Base-by-base conservation (phyloP, 2,888 invertebrate species). In the Leucania comma region DNA sequence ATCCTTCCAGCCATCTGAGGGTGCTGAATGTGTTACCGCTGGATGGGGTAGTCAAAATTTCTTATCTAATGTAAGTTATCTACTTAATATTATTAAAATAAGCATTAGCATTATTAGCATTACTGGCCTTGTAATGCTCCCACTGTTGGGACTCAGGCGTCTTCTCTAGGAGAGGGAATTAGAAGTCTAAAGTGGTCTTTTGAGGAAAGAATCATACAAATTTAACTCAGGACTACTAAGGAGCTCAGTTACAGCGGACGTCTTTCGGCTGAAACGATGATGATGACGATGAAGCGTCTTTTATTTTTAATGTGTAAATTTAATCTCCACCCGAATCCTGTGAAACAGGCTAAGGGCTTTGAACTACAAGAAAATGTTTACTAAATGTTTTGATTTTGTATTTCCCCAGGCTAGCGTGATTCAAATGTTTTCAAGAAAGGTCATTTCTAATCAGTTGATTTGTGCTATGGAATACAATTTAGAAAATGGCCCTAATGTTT, bases 381-480 rank as follows among this genome's bases (percentile, higher is more conserved):
- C 0, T 64, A 32, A 38, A 22, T 17, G 17, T 42, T 10, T 29
- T 17, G 5, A 12, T 35, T 59, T 22, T n/a, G 59, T 3, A 50
- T 22, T 87, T 87, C 6, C 26, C 42, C 81, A 92, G 92, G 86
- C 87, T 1, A 92, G 85, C 68, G 66, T 80, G 3, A 68, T 77
- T 26, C 82, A 91, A 24, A 84, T 84, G 67, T 91, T 72, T 61
- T 80, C 89, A 4, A 83, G 60, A 9, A 92, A 92, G 70, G 91
- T 90, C 72, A 80, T 92, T 5, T 92, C 90, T 83, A 89, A 83
- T 53, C 90, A 90, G 35, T 35, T 79, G 1, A 50, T 87, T 0
- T 93, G 93, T 72, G 81, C 83, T 0, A 12, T 12, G 0, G 42
- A 90, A 3, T 90, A 86, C 76, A 90, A 87, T 60, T n/a, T 35